Conservation (phyloP, 2,113 vertebrate genomes). For the Pyxicephalus adspersus region DNA sequence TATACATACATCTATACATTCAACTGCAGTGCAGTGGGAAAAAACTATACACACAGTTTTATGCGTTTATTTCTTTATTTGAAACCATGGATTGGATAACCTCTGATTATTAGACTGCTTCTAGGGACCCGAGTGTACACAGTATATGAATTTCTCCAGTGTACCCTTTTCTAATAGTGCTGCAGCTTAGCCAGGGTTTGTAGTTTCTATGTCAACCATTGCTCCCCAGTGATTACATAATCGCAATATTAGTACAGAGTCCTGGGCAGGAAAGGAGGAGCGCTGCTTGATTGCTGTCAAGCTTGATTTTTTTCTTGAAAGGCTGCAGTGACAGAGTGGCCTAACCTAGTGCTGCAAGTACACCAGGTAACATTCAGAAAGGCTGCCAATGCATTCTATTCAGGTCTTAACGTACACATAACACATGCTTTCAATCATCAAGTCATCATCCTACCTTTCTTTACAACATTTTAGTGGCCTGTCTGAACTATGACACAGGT, state of each 20-base stretch:
- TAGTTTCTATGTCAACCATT: conserved; percentile 43
- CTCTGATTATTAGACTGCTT: conserved; percentile 20
- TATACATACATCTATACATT: no score
- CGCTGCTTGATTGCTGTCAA: conserved; percentile 16
- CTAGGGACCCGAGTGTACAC: conserved; percentile 1
- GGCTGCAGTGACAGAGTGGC: background rate
- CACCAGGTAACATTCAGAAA: background rate
- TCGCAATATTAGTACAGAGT: conserved; percentile 42
- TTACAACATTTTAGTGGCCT: no score
- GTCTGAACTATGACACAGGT: no score
- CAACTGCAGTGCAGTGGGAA: no score
- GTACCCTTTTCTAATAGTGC: conserved; percentile 27
- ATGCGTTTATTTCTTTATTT: conserved; percentile 11
- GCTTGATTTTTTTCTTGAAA: background rate
- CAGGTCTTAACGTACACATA: no score
- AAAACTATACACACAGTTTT: no score
- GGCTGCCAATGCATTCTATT: background rate
- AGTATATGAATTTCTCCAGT: conserved; percentile 29
- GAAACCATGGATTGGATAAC: background rate
- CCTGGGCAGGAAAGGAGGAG: conserved; percentile 42
- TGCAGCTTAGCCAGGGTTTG: conserved; percentile 38
- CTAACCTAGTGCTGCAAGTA: background rate
- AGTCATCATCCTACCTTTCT: no score
- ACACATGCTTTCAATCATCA: no score
- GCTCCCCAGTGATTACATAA: conserved; percentile 40